Percentiles rank a stretch among this genome's conserved stretches.
These are phyloP conservation scores for Ephydatia muelleri DNA, from an alignment of 37 sponge, comb jelly and placozoan genomes.

Conservation along the genomic window DNA sequence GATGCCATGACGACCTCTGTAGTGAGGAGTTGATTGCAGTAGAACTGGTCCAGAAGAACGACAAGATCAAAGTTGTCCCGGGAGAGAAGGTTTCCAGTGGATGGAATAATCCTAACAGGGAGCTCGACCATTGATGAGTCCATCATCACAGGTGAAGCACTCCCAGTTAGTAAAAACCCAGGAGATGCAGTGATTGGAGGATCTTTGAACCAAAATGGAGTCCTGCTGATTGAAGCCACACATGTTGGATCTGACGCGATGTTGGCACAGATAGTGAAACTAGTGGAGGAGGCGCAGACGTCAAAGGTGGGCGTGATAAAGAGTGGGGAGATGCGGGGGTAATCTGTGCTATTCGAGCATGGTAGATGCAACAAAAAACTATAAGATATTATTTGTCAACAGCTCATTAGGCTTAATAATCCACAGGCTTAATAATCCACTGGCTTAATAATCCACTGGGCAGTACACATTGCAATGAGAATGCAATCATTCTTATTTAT, in stretches of 20 bases:
- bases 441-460: not conserved
- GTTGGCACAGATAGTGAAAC: constrained; percentile 79
- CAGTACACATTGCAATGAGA: not conserved
- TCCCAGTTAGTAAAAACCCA: constrained; percentile 50
- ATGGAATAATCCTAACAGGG: constrained; percentile 69
- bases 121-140: constrained; percentile 70
- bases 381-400: not conserved
- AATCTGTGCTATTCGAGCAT: not conserved
- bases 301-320: constrained; percentile 61
- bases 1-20: not conserved
- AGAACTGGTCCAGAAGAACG: constrained; percentile 75
- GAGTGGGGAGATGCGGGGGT: not conserved
- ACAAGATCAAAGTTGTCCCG: constrained; percentile 71
- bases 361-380: too few relatives aligned
- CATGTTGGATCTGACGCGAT: constrained; percentile 80
- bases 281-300: constrained; percentile 87
- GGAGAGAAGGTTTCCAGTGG: constrained; percentile 85
- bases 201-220: constrained; percentile 56
- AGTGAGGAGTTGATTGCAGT: constrained; percentile 73
- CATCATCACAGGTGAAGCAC: constrained; percentile 80
- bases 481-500: not conserved
- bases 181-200: constrained; percentile 73
- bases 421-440: not conserved
- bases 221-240: constrained; percentile 70
- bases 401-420: not conserved